Evolutionary conservation across 1,140 invertebrate genomes (phyloP), one percentile per base, ranked within the genome.

Genomic region (Drosophila kikkawai): DNA sequence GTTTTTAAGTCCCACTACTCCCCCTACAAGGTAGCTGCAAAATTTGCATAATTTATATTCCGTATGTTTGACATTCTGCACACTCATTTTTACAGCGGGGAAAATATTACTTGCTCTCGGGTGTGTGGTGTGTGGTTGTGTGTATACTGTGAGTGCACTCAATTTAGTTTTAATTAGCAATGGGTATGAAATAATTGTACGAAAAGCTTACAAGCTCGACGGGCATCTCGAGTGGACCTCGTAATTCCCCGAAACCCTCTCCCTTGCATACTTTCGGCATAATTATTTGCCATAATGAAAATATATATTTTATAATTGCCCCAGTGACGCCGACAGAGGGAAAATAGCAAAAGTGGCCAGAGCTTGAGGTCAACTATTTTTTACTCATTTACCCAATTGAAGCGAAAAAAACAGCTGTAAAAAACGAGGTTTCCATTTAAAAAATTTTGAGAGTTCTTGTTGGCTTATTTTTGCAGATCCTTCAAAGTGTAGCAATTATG

Each of bases 131-230:
- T 44, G n/a, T 53, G 53, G 47, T 29, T 60, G 19, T 70, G 37
- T 53, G 17, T 39, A n/a, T 15, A 36, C 41, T 57, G 22, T 60
- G n/a, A 29, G 48, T 80, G 80, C 75, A 90, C 79, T 90, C 85
- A 90, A 90, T 88, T 88, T 88, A 88, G 81, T 85, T 90, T 88
- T 90, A 88, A 88, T 88, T 88, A 85, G 85, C 86, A 88, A 85
- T 88, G 70, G 79, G 85, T 85, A 90, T 85, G 67, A 79, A 90
- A 84, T 90, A 84, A 90, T 88, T 88, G 67, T 88, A 84, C 63
- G 66, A 79, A 78, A 70, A 88, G 80, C 84, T 60, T 60, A 88
- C 74, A 84, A 90, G 71, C 81, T 88, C 73, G 74, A 68, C 73
- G 65, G 70, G 84, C 68, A 57, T 82, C 83, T 83, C 84, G 82